Percentiles rank a stretch among this genome's conserved stretches.
phyloP scores from a whole-genome alignment of 2,113 vertebrate species.

The Paramisgurnus dabryanus region DNA sequence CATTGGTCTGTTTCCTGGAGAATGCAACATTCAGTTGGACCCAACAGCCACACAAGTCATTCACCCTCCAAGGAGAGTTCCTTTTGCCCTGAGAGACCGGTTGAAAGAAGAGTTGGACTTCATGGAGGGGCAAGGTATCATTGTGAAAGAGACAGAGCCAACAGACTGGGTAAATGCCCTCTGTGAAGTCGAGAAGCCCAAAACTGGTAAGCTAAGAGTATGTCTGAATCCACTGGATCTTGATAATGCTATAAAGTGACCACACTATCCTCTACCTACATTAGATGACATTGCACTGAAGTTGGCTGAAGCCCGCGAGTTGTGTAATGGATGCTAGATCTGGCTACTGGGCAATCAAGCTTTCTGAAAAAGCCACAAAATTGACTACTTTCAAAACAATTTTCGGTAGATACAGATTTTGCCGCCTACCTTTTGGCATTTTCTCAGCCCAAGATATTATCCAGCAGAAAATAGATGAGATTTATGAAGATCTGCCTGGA shows the following conservation, averaged over 20 bases:
- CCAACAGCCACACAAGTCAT: conserved; percentile 21
- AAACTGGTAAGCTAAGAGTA: too few relatives aligned
- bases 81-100: conserved; percentile 6
- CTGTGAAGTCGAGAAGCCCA: too few relatives aligned
- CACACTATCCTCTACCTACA: conserved; percentile 39
- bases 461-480: conserved; percentile 9
- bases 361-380: conserved; percentile 31
- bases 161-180: too few relatives aligned
- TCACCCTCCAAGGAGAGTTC: conserved; percentile 28
- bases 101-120: conserved; percentile 32
- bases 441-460: conserved; percentile 16
- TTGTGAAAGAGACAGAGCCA: conserved; percentile 37
- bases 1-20: conserved; percentile 43
- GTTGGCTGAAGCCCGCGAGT: conserved; percentile 29
- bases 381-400: conserved; percentile 44
- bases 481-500: background rate
- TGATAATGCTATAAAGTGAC: conserved; percentile 46
- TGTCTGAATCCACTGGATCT: conserved; percentile 39
- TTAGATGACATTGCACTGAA: conserved; percentile 37
- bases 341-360: conserved; percentile 46
- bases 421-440: conserved; percentile 36
- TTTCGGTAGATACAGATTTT: conserved; percentile 29
- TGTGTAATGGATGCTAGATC: conserved; percentile 43
- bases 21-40: conserved; percentile 40
- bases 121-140: conserved; percentile 33